phyloP scores from a whole-genome alignment of 2,113 vertebrate species.

The Cephalopholis sonnerati region DNA sequence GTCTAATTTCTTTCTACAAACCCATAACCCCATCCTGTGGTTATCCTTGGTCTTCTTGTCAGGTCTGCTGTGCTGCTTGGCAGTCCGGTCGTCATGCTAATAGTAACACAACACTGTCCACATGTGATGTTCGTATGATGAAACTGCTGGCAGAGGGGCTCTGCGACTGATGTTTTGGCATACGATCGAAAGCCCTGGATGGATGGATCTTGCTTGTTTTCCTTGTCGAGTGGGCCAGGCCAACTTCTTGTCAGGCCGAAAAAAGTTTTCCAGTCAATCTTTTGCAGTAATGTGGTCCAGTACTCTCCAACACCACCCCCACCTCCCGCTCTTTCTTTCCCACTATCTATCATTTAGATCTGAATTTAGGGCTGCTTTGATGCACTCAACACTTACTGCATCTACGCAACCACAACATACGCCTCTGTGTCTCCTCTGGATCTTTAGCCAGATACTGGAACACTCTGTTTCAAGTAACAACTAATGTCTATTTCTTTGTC shows the following conservation, averaged over 20 bases:
- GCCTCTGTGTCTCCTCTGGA: neutral
- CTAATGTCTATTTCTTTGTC: neutral
- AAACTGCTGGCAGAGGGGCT: slow-evolving; percentile 76
- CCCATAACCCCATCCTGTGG: slow-evolving; percentile 46
- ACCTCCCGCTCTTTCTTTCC: slow-evolving; percentile 7
- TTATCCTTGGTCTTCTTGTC: slow-evolving; percentile 54
- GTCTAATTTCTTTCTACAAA: slow-evolving; percentile 58
- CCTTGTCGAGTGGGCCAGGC: slow-evolving; percentile 71
- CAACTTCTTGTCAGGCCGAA: slow-evolving; percentile 80
- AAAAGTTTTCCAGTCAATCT: slow-evolving; percentile 83
- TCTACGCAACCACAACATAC: slow-evolving; percentile 10
- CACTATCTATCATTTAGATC: slow-evolving; percentile 33
- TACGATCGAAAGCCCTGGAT: slow-evolving; percentile 69
- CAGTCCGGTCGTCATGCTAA: slow-evolving; percentile 59
- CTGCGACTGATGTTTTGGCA: slow-evolving; percentile 81
- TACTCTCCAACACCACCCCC: slow-evolving; percentile 18
- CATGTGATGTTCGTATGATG: slow-evolving; percentile 82
- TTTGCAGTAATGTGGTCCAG: slow-evolving; percentile 79
- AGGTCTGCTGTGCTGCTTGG: slow-evolving; percentile 53
- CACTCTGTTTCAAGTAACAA: neutral
- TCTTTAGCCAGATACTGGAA: neutral
- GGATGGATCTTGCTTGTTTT: slow-evolving; percentile 80
- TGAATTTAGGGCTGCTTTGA: slow-evolving; percentile 17
- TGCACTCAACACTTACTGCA: slow-evolving; percentile 16
- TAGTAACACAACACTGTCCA: slow-evolving; percentile 77